Conservation (phyloP, 1,140 invertebrate species). For the Heliconius himera region DNA sequence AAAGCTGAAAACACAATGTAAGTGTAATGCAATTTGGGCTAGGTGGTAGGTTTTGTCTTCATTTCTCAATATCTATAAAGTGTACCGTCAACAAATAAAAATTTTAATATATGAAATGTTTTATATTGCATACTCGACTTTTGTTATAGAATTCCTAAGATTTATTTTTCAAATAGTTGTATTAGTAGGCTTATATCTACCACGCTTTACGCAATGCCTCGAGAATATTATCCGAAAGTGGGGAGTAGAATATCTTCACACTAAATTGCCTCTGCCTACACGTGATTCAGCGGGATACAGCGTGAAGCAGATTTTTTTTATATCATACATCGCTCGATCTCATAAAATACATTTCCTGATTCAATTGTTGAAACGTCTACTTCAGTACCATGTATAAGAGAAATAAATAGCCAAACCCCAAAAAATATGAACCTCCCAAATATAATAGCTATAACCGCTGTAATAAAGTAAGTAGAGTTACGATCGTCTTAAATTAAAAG, state of each 20-base stretch:
- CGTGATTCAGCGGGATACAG: too few species aligned
- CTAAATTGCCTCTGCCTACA: too few species aligned
- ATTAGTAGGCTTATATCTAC: not conserved
- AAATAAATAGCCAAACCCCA: not conserved
- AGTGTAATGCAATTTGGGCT: not conserved
- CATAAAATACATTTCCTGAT: too few species aligned
- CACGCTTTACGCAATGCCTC: too few species aligned
- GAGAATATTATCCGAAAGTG: too few species aligned
- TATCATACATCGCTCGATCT: too few species aligned
- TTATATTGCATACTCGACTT: not conserved
- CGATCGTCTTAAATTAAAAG: constrained; percentile 45
- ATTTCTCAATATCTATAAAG: not conserved
- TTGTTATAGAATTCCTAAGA: not conserved
- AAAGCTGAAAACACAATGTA: not conserved
- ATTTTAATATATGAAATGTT: not conserved
- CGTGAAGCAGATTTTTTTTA: too few species aligned
- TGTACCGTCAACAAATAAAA: not conserved
- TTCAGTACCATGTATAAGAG: too few species aligned
- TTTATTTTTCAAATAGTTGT: not conserved
- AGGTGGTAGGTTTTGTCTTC: not conserved
- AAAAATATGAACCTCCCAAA: constrained; percentile 30
- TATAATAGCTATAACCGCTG: constrained; percentile 36
- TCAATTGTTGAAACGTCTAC: too few species aligned
- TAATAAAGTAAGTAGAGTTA: constrained; percentile 35
- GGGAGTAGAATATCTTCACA: too few species aligned